phyloP scores from a whole-genome alignment of 30 jellyfish, hydroid and myxozoan genomes.

The Morbakka virulenta region DNA sequence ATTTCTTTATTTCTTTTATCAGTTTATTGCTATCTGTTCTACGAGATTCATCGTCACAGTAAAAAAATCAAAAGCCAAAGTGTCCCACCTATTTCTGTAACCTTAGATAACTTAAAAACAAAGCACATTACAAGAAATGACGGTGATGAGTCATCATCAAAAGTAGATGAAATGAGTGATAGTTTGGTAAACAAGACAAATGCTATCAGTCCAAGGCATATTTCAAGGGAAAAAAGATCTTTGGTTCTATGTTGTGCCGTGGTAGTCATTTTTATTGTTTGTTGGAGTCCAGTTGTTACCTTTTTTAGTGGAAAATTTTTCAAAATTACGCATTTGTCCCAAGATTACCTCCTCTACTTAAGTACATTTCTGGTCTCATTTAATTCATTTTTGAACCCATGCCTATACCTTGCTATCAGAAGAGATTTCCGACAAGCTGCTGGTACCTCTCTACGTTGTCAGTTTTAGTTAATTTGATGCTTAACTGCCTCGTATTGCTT shows the following conservation, averaged over 20 bases:
- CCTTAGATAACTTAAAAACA: slow-evolving; percentile 17
- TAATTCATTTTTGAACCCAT: slow-evolving; percentile 51
- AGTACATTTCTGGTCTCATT: slow-evolving; percentile 34
- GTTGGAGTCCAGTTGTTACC: slow-evolving; percentile 58
- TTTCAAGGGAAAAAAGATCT: slow-evolving; percentile 45
- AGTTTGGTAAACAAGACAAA: neutral
- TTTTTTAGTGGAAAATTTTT: slow-evolving; percentile 40
- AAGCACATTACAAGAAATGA: slow-evolving; percentile 16
- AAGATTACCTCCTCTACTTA: slow-evolving; percentile 39
- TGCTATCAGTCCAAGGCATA: neutral
- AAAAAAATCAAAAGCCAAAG: slow-evolving; percentile 39
- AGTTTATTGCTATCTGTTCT: slow-evolving; percentile 44
- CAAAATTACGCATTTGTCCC: slow-evolving; percentile 4
- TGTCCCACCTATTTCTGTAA: slow-evolving; percentile 28
- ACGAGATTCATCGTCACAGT: slow-evolving; percentile 59
- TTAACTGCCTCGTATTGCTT: no score
- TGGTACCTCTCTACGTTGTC: neutral
- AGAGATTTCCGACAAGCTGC: slow-evolving; percentile 60
- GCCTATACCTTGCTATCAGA: slow-evolving; percentile 56
- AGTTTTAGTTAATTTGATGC: no score
- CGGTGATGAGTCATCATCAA: slow-evolving; percentile 4
- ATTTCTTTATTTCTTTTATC: slow-evolving; percentile 42
- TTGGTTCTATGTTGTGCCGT: slow-evolving; percentile 32
- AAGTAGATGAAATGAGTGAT: slow-evolving; percentile 18
- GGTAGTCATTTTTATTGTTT: slow-evolving; percentile 42